Evolutionary conservation across 2,797 vertebrate species (phyloP).

Genomic region (Coranthus polyacanthus): DNA sequence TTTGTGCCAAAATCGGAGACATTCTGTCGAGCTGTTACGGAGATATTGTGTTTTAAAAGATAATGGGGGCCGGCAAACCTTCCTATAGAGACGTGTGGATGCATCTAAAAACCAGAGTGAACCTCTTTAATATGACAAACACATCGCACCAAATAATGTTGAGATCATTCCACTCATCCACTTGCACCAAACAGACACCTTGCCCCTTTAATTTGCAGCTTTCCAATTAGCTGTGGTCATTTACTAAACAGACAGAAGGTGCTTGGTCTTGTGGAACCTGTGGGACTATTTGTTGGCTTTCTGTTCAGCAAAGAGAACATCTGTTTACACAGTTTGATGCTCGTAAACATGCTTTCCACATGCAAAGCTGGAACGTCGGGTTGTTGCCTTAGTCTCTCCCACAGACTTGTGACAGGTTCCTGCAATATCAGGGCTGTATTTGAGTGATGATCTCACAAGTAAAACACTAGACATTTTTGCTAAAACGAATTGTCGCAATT

Average conservation of each 20-base stretch:
- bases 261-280: slow-evolving; percentile 25
- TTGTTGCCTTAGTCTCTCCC: neutral
- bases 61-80: too few species aligned
- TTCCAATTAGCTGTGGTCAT: slow-evolving; percentile 12
- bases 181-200: neutral
- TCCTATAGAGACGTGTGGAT: too few species aligned
- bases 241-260: slow-evolving; percentile 19
- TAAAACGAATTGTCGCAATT: neutral
- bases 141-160: neutral
- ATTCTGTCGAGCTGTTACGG: too few species aligned
- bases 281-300: slow-evolving; percentile 21
- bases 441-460: neutral
- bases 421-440: neutral
- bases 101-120: too few species aligned
- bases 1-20: too few species aligned
- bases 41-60: too few species aligned
- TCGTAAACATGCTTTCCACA: slow-evolving; percentile 9
- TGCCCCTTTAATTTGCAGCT: slow-evolving; percentile 9
- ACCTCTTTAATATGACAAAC: too few species aligned
- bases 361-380: neutral
- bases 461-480: neutral
- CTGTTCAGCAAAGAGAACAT: slow-evolving; percentile 18
- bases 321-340: slow-evolving; percentile 3
- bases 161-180: neutral
- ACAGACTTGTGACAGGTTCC: neutral